Evolutionary conservation across 2,797 vertebrate species (phyloP), one percentile per base, ranked within the genome.

Genomic region (Meda fulgida): DNA sequence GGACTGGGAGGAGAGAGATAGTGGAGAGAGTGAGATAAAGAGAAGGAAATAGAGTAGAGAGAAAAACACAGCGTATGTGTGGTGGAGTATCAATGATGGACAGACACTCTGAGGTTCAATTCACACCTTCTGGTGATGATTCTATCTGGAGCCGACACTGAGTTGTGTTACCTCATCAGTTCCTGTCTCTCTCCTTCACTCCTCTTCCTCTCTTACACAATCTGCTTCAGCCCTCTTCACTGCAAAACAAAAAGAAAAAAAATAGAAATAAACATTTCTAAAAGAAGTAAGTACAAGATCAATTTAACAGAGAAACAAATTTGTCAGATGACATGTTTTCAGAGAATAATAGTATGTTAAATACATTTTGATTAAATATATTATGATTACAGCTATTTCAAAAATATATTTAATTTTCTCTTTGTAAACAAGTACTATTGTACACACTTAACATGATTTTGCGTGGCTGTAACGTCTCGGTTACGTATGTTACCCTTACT

Each of bases 101-200:
- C 83, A 81, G 81, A 87, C 76, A 80, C 26, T 67, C 71, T 81
- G 31, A 83, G 60, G 70, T 86, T 85, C 63, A 76, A 38, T 82
- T 89, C 79, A 81, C 88, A 86, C 88, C 84, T 89, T 51, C 72
- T 73, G 87, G 46, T 85, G 83, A 86, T 86, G 60, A 82, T 81
- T 87, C 80, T 78, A 89, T 80, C 75, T 81, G 79, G 46, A 79
- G 40, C 66, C 63, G 80, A 87, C 48, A 81, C 53, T 63, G 76
- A 86, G 79, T 63, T 55, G 73, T 72, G 83, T 71, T 76, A 77
- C 48, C 77, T 66, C 70, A 86, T 63, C 75, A 60, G 46, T 58
- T 26, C 11, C 31, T 66, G 40, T 26, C 26, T 78, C 58, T 58
- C 58, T 81, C 51, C 67, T 53, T 48, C 36, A 53, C 79, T 79